phyloP scores from a whole-genome alignment of 23 tunicate genomes.

The Diplosoma virens region DNA sequence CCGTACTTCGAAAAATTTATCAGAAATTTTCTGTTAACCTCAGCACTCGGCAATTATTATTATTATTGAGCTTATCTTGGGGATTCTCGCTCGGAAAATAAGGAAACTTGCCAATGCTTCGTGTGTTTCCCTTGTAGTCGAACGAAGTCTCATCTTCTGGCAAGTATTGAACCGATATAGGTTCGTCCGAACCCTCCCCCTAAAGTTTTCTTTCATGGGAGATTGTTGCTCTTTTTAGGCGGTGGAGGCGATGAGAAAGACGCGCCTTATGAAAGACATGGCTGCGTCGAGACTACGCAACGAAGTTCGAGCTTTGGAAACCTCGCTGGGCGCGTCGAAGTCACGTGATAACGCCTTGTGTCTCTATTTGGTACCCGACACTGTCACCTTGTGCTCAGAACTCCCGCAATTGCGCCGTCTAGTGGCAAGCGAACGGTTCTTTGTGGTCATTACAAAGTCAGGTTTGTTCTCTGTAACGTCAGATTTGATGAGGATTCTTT shows the following conservation, averaged over 20 bases:
- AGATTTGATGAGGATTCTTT: background rate
- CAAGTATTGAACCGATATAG: too few species aligned
- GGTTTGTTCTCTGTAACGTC: conserved; percentile 31
- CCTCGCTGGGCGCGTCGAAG: conserved; percentile 52
- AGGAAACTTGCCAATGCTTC: too few species aligned
- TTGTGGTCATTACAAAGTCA: conserved; percentile 65
- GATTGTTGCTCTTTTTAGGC: too few species aligned
- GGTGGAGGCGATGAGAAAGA: conserved; percentile 76
- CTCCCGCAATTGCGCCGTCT: conserved; percentile 46
- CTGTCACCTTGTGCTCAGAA: conserved; percentile 58
- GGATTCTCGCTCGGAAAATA: too few species aligned
- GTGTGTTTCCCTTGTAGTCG: too few species aligned
- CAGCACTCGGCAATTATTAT: too few species aligned
- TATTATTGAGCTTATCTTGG: too few species aligned
- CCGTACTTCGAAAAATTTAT: too few species aligned
- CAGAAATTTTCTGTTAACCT: too few species aligned
- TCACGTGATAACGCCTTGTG: conserved; percentile 66
- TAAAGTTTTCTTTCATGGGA: too few species aligned
- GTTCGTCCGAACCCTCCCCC: too few species aligned
- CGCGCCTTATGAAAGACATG: conserved; percentile 86
- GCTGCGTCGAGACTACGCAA: conserved; percentile 72
- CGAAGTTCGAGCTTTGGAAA: conserved; percentile 71
- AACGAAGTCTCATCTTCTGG: too few species aligned
- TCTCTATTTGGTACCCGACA: conserved; percentile 75
- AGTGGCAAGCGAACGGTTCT: conserved; percentile 63